Conservation (phyloP, 2,888 invertebrate genomes). For the Tipula unca region DNA sequence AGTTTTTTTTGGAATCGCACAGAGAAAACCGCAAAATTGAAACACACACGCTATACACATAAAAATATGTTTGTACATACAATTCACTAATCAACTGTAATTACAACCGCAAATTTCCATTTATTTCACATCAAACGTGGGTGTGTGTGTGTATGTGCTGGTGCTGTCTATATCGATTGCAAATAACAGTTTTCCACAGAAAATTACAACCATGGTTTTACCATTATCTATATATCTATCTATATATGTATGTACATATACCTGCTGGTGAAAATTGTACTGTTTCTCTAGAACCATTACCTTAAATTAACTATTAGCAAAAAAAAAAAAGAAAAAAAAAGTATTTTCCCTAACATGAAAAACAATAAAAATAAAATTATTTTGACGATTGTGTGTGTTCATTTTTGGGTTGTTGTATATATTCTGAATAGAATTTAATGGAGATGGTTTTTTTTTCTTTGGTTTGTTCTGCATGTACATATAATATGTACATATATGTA, state of each 20-base stretch:
- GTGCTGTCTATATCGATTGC: neutral
- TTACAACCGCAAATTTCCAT: neutral
- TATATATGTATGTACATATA: neutral
- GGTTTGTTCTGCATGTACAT: neutral
- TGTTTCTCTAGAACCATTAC: neutral
- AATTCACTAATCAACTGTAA: neutral
- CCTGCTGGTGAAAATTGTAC: neutral
- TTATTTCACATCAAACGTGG: neutral
- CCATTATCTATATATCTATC: neutral
- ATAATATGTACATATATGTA: too few relatives aligned
- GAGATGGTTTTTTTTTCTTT: neutral
- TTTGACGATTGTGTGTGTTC: neutral
- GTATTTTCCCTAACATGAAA: neutral
- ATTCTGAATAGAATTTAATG: neutral
- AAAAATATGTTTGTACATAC: neutral
- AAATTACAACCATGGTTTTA: neutral
- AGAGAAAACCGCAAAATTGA: neutral
- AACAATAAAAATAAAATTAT: neutral
- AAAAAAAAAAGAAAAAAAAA: neutral
- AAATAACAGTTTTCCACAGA: neutral
- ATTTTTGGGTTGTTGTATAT: neutral
- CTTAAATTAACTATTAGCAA: constrained; percentile 8
- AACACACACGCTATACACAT: neutral
- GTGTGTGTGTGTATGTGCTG: neutral
- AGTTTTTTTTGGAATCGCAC: neutral